Evolutionary conservation across 2,797 vertebrate species (phyloP).

Genomic region (Cercopithecus mitis): DNA sequence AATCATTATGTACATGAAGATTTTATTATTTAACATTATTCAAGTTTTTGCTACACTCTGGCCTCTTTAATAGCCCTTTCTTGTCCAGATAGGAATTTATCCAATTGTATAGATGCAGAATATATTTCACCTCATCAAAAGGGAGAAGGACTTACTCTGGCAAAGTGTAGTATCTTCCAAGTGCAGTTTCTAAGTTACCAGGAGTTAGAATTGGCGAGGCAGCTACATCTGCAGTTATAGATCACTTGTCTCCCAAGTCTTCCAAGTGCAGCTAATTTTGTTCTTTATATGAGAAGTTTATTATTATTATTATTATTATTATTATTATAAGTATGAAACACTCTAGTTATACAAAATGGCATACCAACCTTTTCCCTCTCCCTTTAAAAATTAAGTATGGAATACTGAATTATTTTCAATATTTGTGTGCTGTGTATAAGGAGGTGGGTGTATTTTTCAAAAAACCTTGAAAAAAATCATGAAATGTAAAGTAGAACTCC

Average conservation of each 20-base stretch:
- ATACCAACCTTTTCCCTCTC: neutral
- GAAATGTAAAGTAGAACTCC: neutral
- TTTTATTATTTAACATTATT: conserved; percentile 47
- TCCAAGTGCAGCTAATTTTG: conserved; percentile 56
- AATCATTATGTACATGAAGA: conserved; percentile 6
- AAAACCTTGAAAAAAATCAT: neutral
- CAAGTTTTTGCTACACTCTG: conserved; percentile 26
- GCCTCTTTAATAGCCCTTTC: conserved; percentile 38
- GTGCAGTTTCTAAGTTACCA: too few species aligned
- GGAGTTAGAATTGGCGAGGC: too few species aligned
- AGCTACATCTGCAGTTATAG: too few species aligned
- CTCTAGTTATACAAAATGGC: conserved; percentile 1
- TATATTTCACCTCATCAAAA: conserved; percentile 60
- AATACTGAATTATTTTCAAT: conserved; percentile 16
- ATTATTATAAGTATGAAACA: conserved; percentile 41
- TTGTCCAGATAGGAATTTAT: conserved; percentile 33
- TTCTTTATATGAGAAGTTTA: conserved; percentile 18
- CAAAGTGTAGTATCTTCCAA: conserved; percentile 46
- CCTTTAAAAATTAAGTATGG: conserved; percentile 25
- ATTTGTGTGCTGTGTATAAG: neutral
- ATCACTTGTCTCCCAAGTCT: neutral
- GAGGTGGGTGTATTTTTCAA: neutral
- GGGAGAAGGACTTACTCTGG: conserved; percentile 46
- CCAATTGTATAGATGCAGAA: conserved; percentile 35
- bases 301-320: conserved; percentile 36